Evolutionary conservation across 2,888 invertebrate species (phyloP), one percentile per base, ranked within the genome.

Genomic region (Drosophila putrida): DNA sequence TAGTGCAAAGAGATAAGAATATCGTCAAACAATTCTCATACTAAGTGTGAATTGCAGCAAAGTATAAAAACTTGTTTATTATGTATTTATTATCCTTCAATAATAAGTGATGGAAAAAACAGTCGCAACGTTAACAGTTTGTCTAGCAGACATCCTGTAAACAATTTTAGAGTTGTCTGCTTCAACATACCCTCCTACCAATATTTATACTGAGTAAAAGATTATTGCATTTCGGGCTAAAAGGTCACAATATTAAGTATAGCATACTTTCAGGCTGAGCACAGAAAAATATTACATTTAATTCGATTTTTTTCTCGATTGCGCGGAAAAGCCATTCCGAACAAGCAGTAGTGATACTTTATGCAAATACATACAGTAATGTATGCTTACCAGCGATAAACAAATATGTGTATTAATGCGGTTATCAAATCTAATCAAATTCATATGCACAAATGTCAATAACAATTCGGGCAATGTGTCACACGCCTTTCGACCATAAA

Each of bases 381-480:
- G 6, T 43, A 20, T 11, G 31, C 25, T 54, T 15, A 43, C 33
- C 33, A 54, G 10, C n/a, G 33, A 35, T 33, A 43, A 20, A 25
- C 27, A 10, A 25, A 50, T 28, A 39, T 46, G 11, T 38, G 46
- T 60, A 43, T 63, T 43, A 54, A 50, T 35, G 51, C 13, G 54
- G 53, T 54, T 58, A 51, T 44, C 36, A 62, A 71, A 63, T 58
- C 47, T 66, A 74, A 80, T 81, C 71, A 71, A 86, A 84, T 81
- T 68, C 73, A 83, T 67, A 47, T 62, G 25, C 55, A 80, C 64
- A 74, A 75, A 74, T 75, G 81, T 81, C 85, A 81, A 74, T 68
- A 53, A 70, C 60, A 58, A 60, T 50, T 63, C 55, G 10, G 47
- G 41, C 70, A 74, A 68, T 67, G 62, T 59, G 66, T 62, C 70